Percentiles rank a stretch among this genome's conserved stretches.
These are phyloP conservation scores for Setophaga petechia DNA, from an alignment of 2,113 vertebrate species.

Conservation along the genomic window DNA sequence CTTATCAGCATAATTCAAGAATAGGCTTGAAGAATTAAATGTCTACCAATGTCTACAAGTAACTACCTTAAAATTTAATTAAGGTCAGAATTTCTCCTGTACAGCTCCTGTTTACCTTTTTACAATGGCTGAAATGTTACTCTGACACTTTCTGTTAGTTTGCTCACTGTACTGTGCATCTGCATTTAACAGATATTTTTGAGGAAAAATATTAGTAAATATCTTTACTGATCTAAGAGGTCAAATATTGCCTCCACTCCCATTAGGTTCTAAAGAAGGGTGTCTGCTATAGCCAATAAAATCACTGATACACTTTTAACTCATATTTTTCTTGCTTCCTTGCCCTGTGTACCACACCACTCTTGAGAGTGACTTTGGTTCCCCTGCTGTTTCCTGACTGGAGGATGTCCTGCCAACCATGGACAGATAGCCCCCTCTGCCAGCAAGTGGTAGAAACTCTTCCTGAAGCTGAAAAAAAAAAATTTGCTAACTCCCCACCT, in stretches of 20 bases:
- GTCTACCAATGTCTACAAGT: not conserved
- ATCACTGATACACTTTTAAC: not conserved
- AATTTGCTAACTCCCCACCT: not conserved
- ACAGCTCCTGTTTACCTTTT: not conserved
- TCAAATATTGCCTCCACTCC: not conserved
- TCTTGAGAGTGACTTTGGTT: not conserved
- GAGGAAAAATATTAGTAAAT: not conserved
- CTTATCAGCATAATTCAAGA: not conserved
- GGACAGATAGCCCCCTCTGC: conserved; percentile 50
- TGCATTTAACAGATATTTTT: not conserved
- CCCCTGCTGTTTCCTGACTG: not conserved
- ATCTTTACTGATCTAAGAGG: not conserved
- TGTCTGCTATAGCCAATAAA: not conserved
- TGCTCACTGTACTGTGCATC: not conserved
- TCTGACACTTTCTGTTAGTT: not conserved
- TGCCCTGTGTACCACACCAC: not conserved
- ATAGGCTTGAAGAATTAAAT: not conserved
- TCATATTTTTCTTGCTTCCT: not conserved
- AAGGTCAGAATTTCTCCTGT: not conserved
- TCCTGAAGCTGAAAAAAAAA: not conserved
- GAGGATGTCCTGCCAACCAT: not conserved
- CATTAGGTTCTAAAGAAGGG: not conserved
- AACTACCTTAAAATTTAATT: not conserved
- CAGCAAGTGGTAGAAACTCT: conserved; percentile 48
- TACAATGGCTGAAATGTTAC: not conserved